Conservation (phyloP, 2,113 vertebrate genomes). For the Cololabis saira region DNA sequence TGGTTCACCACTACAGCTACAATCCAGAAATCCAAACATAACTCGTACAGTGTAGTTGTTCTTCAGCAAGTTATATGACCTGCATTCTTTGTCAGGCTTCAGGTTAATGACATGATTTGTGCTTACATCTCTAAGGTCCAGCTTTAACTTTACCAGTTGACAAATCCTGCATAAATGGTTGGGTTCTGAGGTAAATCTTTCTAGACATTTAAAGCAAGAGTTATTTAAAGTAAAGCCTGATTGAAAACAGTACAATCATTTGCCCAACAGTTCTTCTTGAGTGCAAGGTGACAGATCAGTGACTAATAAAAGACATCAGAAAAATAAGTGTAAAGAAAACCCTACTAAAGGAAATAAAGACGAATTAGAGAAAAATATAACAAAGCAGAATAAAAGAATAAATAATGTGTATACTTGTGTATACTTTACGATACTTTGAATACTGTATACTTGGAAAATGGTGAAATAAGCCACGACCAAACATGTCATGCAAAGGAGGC, state of each 20-base stretch:
- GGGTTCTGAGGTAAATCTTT: no score
- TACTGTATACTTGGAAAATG: no score
- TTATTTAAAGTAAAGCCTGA: constrained; percentile 75
- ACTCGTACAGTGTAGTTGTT: neutral
- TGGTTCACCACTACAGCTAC: neutral
- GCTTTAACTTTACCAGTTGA: constrained; percentile 63
- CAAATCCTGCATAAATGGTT: constrained; percentile 38
- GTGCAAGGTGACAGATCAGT: constrained; percentile 11
- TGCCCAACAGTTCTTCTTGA: constrained; percentile 47
- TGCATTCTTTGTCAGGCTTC: constrained; percentile 17
- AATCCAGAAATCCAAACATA: neutral
- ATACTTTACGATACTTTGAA: no score
- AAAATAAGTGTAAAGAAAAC: neutral
- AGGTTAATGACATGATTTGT: constrained; percentile 48
- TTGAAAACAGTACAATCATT: constrained; percentile 58
- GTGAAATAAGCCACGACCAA: no score
- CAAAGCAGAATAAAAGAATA: no score
- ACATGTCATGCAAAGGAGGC: neutral
- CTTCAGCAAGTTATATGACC: neutral
- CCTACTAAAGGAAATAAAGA: no score
- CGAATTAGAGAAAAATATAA: no score
- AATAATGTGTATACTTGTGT: no score
- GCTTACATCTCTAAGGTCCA: constrained; percentile 56
- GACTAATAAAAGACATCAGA: neutral
- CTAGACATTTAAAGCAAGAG: constrained; percentile 45